Evolutionary conservation across 2,797 vertebrate genomes (phyloP).

Genomic region (Pagetopsis macropterus): DNA sequence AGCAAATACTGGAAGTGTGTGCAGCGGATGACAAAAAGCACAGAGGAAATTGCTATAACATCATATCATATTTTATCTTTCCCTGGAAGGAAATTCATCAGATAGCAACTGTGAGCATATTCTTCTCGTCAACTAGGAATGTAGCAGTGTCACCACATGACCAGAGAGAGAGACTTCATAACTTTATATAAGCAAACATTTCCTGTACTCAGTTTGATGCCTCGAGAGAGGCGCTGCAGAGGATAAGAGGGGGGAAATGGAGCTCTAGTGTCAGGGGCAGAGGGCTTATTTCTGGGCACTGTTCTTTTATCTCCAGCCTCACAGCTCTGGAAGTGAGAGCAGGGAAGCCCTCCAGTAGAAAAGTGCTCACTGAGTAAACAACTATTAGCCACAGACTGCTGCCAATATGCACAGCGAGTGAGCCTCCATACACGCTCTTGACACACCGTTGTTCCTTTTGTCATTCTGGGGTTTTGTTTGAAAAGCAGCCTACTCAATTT

Average conservation of each 20-base stretch:
- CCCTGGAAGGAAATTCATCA: background rate
- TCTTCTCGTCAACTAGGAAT: background rate
- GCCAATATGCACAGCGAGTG: slow-evolving; percentile 55
- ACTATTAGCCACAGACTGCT: slow-evolving; percentile 43
- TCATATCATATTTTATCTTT: slow-evolving; percentile 6
- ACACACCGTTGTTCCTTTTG: slow-evolving; percentile 59
- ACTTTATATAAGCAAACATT: slow-evolving; percentile 8
- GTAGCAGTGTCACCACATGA: slow-evolving; percentile 10
- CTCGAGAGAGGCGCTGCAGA: slow-evolving; percentile 20
- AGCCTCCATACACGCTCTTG: slow-evolving; percentile 38
- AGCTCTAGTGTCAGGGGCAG: slow-evolving; percentile 14
- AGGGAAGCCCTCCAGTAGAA: slow-evolving; percentile 64
- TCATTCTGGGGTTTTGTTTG: slow-evolving; percentile 74
- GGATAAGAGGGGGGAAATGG: slow-evolving; percentile 34
- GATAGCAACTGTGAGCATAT: background rate
- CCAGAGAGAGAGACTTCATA: background rate
- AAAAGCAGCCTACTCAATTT: slow-evolving; percentile 73
- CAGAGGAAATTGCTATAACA: background rate
- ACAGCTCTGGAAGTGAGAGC: slow-evolving; percentile 43
- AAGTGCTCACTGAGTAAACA: slow-evolving; percentile 54
- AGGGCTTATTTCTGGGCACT: slow-evolving; percentile 31
- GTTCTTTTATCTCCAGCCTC: slow-evolving; percentile 37
- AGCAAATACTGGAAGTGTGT: background rate
- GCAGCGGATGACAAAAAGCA: background rate
- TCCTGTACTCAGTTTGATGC: slow-evolving; percentile 9